Evolutionary conservation across 1,140 invertebrate species (phyloP), one percentile per base, ranked within the genome.

Genomic region (Druon quercuslanigerum): DNA sequence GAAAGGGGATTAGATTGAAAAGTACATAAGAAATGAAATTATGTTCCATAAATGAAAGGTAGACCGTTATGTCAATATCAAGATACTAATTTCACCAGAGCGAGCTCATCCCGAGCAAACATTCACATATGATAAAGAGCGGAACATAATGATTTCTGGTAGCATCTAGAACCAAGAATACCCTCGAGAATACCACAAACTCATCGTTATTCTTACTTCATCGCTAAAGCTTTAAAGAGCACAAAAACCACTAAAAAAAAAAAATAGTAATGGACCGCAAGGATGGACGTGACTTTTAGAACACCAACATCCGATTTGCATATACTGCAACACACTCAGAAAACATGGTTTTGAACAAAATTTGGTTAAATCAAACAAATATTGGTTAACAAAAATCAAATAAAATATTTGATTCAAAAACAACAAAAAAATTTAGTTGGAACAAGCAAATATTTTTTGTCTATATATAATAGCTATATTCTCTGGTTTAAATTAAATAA

Each of bases 111-210:
- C 14, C 25, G 7, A 46, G 25, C 25, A 66, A n/a, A 66, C 40
- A 66, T 66, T 66, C 60, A 66, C n/a, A 66, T 40, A 66, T 14
- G 60, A 25, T 66, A 66, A 66, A 66, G 60, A 66, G 60, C 33
- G 33, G 60, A 66, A 66, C 33, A 66, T 66, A 66, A 25, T 66
- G n/a, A 40, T 66, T 40, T 66, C 60, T 66, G 60, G 20, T 66
- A 66, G 60, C 60, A 33, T 66, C 12, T 66, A 66, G 57, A 66
- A 66, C 33, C 57, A 14, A 40, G 3, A 60, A 8, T 60, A n/a
- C 20, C 20, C 20, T 25, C 25, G 2, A 33, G 25, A 33, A 56
- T 56, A 60, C 56, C 56, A 12, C 56, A 60, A 57, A 60, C 60
- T 20, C 33, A 40, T 66, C 60, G 60, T 66, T 33, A 16, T 66